phyloP scores from a whole-genome alignment of 2,113 vertebrate species.

The Shinisaurus crocodilurus region DNA sequence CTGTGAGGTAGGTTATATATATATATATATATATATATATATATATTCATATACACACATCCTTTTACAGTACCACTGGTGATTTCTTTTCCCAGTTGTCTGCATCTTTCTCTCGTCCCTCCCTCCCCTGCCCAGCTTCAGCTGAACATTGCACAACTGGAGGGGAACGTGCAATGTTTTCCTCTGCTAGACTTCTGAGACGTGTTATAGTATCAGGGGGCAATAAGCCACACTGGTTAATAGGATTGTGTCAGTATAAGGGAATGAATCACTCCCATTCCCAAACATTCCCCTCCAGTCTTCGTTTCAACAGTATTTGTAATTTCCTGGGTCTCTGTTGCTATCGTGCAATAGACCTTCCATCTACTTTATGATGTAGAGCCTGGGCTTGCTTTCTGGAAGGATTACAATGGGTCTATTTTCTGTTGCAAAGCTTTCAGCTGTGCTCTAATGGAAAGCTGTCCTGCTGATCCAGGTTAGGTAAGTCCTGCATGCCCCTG shows the following conservation, averaged over 20 bases:
- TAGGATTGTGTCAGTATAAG: background rate
- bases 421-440: conserved; percentile 40
- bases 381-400: conserved; percentile 18
- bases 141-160: background rate
- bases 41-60: background rate
- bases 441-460: conserved; percentile 8
- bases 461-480: conserved; percentile 8
- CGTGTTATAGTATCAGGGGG: background rate
- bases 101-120: background rate
- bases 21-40: background rate
- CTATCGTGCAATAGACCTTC: background rate
- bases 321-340: background rate
- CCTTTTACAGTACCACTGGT: background rate
- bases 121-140: background rate
- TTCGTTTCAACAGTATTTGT: background rate
- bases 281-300: background rate
- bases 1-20: too few relatives aligned
- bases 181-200: background rate
- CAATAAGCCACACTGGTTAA: background rate
- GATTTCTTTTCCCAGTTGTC: background rate
- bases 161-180: background rate
- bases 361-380: conserved; percentile 21
- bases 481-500: conserved; percentile 5
- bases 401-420: conserved; percentile 36
- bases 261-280: background rate